These are phyloP conservation scores for Oplegnathus fasciatus DNA, from an alignment of 2,113 vertebrate species.

Conservation along the genomic window DNA sequence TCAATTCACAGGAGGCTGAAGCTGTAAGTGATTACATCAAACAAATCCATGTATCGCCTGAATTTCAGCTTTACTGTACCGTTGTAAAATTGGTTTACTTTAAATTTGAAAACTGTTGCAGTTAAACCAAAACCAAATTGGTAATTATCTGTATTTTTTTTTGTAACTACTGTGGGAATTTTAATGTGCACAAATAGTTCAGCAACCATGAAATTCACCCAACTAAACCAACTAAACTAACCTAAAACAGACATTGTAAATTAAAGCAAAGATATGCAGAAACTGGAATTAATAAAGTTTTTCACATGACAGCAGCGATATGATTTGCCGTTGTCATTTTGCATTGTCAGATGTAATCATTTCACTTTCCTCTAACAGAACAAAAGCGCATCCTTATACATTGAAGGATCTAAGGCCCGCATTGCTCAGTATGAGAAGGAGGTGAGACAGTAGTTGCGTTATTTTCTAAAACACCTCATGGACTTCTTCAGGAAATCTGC, in stretches of 20 bases:
- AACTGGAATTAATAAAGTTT: background rate
- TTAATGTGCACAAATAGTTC: background rate
- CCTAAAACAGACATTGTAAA: background rate
- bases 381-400: constrained; percentile 82
- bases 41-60: background rate
- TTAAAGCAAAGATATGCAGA: background rate
- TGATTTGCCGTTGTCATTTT: background rate
- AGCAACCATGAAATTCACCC: background rate
- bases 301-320: background rate
- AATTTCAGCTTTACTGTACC: background rate
- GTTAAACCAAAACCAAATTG: background rate
- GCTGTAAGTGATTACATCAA: constrained; percentile 86
- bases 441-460: constrained; percentile 79
- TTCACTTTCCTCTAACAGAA: constrained; percentile 79
- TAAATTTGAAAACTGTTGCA: background rate
- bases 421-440: constrained; percentile 85
- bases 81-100: background rate
- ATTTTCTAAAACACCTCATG: background rate
- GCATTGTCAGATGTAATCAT: background rate
- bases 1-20: constrained; percentile 89
- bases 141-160: background rate
- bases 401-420: constrained; percentile 88
- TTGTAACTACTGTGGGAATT: background rate
- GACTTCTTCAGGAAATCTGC: background rate
- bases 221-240: no score